Conservation (phyloP, 2,888 invertebrate species). For the Sminthurinus aureus region DNA sequence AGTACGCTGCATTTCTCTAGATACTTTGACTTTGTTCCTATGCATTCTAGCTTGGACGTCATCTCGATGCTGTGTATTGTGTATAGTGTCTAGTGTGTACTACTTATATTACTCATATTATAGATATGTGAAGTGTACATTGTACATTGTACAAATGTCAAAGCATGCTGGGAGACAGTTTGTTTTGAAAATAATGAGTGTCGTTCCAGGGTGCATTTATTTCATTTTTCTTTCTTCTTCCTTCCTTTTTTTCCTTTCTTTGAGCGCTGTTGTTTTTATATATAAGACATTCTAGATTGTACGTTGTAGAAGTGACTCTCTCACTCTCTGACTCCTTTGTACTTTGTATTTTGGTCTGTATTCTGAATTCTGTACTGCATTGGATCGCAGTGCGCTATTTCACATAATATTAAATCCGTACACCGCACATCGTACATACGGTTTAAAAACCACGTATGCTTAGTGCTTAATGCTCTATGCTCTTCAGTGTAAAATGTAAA, state of each 20-base stretch:
- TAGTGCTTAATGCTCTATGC: neutral
- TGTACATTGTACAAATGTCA: no score
- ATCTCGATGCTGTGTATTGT: no score
- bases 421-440: neutral
- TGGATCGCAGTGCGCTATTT: no score
- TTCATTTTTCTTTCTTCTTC: constrained; percentile 42
- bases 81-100: no score
- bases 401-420: neutral
- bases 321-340: constrained; percentile 33
- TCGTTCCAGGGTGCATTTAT: constrained; percentile 51
- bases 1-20: neutral
- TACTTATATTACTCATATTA: neutral
- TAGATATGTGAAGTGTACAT: constrained; percentile 40
- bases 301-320: neutral
- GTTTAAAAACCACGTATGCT: neutral
- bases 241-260: neutral
- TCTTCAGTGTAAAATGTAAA: no score
- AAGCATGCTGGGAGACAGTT: constrained; percentile 44
- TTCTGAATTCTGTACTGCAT: no score
- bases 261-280: neutral
- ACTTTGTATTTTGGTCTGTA: constrained; percentile 23
- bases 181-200: constrained; percentile 45
- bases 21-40: no score
- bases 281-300: neutral
- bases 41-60: no score